These are phyloP conservation scores for Littorina saxatilis DNA, from an alignment of 1,140 invertebrate species.

Conservation along the genomic window DNA sequence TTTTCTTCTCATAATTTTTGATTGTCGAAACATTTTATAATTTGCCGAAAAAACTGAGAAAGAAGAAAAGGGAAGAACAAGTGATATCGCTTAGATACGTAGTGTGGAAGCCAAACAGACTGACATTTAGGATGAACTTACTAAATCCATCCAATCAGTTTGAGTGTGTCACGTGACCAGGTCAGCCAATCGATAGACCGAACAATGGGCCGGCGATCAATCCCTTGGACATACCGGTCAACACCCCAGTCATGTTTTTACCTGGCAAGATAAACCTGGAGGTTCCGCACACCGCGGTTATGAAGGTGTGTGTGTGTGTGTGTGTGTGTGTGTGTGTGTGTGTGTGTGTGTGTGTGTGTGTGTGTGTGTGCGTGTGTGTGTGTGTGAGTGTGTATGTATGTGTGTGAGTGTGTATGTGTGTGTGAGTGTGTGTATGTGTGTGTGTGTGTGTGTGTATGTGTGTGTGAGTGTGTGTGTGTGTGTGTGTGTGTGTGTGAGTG, in stretches of 20 bases:
- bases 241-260: constrained; percentile 74
- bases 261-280: constrained; percentile 76
- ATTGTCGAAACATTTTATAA: too few species aligned
- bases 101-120: too few species aligned
- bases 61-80: too few species aligned
- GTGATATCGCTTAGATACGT: too few species aligned
- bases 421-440: too few species aligned
- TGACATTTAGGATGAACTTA: too few species aligned
- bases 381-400: neutral
- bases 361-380: neutral
- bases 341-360: constrained; percentile 1
- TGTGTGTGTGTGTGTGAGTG: too few species aligned
- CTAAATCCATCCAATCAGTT: neutral
- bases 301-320: constrained; percentile 72
- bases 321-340: neutral
- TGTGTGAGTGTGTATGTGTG: neutral
- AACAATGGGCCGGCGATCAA: constrained; percentile 77
- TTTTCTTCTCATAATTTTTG: too few species aligned
- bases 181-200: constrained; percentile 77
- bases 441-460: too few species aligned
- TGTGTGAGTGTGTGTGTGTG: too few species aligned
- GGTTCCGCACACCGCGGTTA: constrained; percentile 80
- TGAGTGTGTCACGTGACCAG: constrained; percentile 49
- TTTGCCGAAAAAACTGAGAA: too few species aligned
- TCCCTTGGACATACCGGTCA: constrained; percentile 79